A percentile compares a stretch with the other conserved stretches of the same genome.
These are phyloP conservation scores for Oreocharis arfaki DNA, from an alignment of 2,113 vertebrate genomes.

Conservation along the genomic window DNA sequence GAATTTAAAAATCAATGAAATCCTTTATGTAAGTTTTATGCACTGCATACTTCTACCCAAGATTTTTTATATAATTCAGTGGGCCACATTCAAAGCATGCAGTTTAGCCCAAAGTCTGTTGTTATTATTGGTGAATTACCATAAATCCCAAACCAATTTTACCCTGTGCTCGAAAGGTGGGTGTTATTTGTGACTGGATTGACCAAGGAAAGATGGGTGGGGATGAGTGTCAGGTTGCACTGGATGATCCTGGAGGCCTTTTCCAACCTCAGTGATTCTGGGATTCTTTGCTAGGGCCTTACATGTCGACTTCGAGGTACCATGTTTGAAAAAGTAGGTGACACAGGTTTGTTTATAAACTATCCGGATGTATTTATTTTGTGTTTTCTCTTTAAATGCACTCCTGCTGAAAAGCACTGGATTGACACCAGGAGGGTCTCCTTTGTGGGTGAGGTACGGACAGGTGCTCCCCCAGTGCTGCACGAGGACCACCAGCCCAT, in stretches of 20 bases:
- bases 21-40: not conserved
- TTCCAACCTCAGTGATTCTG: not conserved
- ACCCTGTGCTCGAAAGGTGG: not conserved
- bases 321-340: not conserved
- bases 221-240: not conserved
- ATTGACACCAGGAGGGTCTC: not conserved
- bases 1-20: slow-evolving; percentile 11
- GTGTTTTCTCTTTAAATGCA: not conserved
- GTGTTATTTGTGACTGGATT: not conserved
- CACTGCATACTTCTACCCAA: not conserved
- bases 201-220: not conserved
- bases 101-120: not conserved
- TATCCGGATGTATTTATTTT: not conserved
- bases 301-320: not conserved
- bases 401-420: not conserved
- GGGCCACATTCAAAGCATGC: not conserved
- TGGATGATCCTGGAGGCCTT: not conserved
- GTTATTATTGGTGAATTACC: not conserved
- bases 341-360: not conserved
- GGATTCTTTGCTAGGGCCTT: not conserved
- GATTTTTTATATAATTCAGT: not conserved
- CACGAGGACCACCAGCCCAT: not conserved
- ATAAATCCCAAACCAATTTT: not conserved
- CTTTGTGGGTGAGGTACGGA: not conserved
- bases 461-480: not conserved